phyloP scores from a whole-genome alignment of 2,888 invertebrate species.

The Diaperis boleti region DNA sequence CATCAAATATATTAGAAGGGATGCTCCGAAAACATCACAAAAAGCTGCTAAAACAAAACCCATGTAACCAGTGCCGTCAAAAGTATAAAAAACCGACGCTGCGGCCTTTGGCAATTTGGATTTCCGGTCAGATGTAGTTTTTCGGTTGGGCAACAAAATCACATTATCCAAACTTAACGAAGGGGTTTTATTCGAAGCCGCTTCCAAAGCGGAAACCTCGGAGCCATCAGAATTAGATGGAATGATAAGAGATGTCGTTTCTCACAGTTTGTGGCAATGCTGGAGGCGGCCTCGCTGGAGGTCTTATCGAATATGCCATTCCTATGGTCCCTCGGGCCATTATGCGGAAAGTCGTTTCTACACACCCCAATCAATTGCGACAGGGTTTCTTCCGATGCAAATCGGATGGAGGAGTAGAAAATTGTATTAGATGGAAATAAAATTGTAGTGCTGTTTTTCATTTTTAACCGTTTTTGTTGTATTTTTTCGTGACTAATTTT shows the following conservation, averaged over 20 bases:
- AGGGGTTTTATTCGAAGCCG: constrained; percentile 20
- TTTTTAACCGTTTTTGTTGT: too few species aligned
- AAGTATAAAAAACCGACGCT: not conserved
- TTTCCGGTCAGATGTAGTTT: constrained; percentile 11
- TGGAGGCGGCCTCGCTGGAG: constrained; percentile 28
- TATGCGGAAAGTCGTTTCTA: constrained; percentile 14
- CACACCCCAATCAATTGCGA: constrained; percentile 32
- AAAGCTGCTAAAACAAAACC: not conserved
- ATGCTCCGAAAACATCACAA: not conserved
- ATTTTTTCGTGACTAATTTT: constrained; percentile 7
- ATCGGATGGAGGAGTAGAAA: constrained; percentile 5
- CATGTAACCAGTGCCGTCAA: not conserved
- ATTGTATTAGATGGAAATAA: too few species aligned
- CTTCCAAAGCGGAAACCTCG: constrained; percentile 16
- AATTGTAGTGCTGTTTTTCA: too few species aligned
- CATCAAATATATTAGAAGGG: constrained; percentile 1
- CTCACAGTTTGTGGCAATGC: constrained; percentile 33
- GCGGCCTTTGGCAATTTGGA: not conserved
- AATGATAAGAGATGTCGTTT: constrained; percentile 34
- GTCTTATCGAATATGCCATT: constrained; percentile 35
- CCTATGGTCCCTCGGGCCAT: constrained; percentile 30
- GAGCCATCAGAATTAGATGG: constrained; percentile 33
- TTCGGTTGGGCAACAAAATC: constrained; percentile 26
- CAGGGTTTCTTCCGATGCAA: constrained; percentile 27
- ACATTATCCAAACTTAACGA: constrained; percentile 28